phyloP scores from a whole-genome alignment of 2,113 vertebrate species.

The Trochalopteron elliotii region DNA sequence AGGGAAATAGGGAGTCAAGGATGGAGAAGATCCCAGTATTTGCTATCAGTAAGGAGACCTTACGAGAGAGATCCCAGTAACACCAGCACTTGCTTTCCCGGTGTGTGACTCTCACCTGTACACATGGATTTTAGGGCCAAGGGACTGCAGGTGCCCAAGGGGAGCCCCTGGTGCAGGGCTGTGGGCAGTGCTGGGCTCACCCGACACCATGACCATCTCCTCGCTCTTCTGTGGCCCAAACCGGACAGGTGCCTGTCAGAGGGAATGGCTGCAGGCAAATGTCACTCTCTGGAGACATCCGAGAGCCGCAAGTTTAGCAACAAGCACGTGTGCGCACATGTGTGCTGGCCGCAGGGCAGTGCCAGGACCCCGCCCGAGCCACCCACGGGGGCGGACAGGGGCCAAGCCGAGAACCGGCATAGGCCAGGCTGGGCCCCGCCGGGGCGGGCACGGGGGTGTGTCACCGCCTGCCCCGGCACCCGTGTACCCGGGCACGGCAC shows the following conservation, averaged over 20 bases:
- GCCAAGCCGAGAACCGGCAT: rapidly evolving
- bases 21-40: neutral
- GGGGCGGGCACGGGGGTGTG: neutral
- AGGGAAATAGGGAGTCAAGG: neutral
- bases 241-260: neutral
- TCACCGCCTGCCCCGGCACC: neutral
- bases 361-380: neutral
- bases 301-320: neutral
- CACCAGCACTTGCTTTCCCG: rapidly evolving
- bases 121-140: neutral
- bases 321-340: neutral
- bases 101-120: neutral
- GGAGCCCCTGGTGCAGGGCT: neutral
- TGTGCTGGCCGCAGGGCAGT: neutral
- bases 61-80: neutral
- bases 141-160: neutral
- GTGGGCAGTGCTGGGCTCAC: rapidly evolving
- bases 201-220: rapidly evolving
- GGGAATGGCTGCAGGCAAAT: neutral
- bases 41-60: neutral
- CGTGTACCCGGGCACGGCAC: rapidly evolving
- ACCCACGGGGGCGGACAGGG: no score
- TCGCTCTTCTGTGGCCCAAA: rapidly evolving
- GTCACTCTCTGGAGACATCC: neutral
- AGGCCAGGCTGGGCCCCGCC: neutral